phyloP scores from a whole-genome alignment of 1,140 invertebrate species.

The Drosophila pachea region DNA sequence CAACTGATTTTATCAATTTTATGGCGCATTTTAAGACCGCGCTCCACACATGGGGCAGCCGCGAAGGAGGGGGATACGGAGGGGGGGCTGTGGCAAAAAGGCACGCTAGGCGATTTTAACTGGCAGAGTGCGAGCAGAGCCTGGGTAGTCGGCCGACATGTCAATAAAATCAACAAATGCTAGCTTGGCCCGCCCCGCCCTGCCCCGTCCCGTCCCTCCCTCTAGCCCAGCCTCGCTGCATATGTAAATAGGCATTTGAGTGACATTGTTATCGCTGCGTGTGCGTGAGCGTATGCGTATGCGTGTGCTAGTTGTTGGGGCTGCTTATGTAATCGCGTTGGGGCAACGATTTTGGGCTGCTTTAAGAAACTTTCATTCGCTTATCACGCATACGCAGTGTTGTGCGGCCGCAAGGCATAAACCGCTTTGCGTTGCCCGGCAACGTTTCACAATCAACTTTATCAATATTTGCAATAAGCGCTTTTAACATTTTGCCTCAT shows the following conservation, averaged over 20 bases:
- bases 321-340: conserved; percentile 21
- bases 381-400: conserved; percentile 36
- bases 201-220: conserved; percentile 19
- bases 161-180: conserved; percentile 77
- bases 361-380: conserved; percentile 17
- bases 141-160: conserved; percentile 52
- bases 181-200: conserved; percentile 39
- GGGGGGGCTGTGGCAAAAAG: conserved; percentile 27
- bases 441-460: conserved; percentile 41
- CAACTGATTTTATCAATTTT: conserved; percentile 78
- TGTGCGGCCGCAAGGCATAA: conserved; percentile 29
- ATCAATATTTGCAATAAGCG: conserved; percentile 8
- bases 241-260: conserved; percentile 64
- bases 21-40: conserved; percentile 72
- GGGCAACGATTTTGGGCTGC: background rate
- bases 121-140: conserved; percentile 38
- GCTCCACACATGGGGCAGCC: conserved; percentile 13
- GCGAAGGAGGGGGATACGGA: conserved; percentile 1
- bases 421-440: conserved; percentile 52
- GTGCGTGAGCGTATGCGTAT: background rate
- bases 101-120: conserved; percentile 64
- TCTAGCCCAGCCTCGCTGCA: background rate
- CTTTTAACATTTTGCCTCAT: no score
- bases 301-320: conserved; percentile 32
- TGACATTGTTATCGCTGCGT: conserved; percentile 35